Evolutionary conservation across 2,888 invertebrate genomes (phyloP).

Genomic region (Yponomeuta sedellus): DNA sequence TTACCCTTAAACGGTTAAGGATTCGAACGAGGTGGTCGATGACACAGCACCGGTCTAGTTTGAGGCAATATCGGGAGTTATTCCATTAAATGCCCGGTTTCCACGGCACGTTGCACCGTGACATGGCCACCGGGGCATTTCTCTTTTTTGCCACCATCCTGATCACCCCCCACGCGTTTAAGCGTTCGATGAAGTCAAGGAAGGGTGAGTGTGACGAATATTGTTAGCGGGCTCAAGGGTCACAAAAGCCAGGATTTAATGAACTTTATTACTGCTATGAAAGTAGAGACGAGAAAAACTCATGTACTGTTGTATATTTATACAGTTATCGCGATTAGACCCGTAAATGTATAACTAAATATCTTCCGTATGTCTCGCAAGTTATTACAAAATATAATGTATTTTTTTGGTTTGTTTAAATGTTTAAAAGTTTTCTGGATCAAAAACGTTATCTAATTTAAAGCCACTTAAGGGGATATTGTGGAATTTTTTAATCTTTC

Average conservation of each 20-base stretch:
- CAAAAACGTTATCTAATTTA: no score
- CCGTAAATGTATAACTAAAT: no score
- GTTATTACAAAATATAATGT: no score
- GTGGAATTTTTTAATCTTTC: no score
- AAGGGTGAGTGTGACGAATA: conserved; percentile 12
- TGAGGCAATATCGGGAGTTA: conserved; percentile 63
- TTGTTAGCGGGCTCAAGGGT: neutral
- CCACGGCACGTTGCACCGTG: conserved; percentile 62
- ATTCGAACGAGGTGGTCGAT: conserved; percentile 32
- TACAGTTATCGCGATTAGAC: no score
- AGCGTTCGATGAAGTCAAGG: neutral
- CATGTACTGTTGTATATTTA: neutral
- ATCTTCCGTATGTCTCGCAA: no score
- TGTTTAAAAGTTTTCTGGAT: no score
- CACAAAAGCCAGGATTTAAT: neutral
- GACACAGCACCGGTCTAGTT: conserved; percentile 52
- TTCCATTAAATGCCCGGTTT: conserved; percentile 57
- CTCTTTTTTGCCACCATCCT: conserved; percentile 32
- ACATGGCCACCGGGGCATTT: conserved; percentile 69
- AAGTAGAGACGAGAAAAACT: neutral
- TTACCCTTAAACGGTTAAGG: neutral
- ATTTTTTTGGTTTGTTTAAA: no score
- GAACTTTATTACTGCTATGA: neutral
- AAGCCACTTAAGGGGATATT: no score
- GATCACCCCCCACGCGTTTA: conserved; percentile 55